These are phyloP conservation scores for Hydrozoanthus tunicans DNA, from an alignment of 64 coral and sea anemone genomes.

Conservation along the genomic window DNA sequence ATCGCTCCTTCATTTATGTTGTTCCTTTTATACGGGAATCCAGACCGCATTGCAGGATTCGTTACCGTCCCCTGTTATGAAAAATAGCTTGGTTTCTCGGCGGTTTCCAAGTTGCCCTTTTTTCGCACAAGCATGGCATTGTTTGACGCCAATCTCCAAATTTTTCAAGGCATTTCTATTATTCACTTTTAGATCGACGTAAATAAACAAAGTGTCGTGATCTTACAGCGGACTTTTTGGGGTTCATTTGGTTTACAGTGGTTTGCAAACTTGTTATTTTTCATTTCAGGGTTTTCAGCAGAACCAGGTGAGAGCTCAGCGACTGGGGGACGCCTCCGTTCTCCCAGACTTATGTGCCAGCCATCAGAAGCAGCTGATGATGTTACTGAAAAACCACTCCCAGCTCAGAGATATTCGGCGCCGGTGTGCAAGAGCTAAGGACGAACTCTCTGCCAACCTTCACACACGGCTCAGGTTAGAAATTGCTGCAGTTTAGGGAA, in stretches of 20 bases:
- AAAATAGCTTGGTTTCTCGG: no score
- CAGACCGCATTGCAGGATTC: no score
- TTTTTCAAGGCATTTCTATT: no score
- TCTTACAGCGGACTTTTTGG: not conserved
- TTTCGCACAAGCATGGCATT: no score
- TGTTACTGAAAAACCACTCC: conserved; percentile 93
- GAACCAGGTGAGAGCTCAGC: conserved; percentile 79
- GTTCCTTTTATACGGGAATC: no score
- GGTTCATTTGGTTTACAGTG: not conserved
- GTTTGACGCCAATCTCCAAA: no score
- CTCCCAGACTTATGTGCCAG: conserved; percentile 94
- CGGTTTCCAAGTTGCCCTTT: no score
- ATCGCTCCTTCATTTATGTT: no score
- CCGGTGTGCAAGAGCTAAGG: conserved; percentile 91
- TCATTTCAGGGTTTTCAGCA: conserved; percentile 73
- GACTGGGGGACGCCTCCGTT: conserved; percentile 87
- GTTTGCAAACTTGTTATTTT: not conserved
- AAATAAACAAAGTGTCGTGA: no score
- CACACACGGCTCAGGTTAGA: conserved; percentile 90
- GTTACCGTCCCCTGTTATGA: no score
- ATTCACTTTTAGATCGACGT: no score
- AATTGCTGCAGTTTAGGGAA: not conserved
- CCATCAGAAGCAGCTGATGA: conserved; percentile 95
- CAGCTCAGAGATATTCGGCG: conserved; percentile 88
- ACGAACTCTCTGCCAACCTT: conserved; percentile 92